Conservation (phyloP, 2,797 vertebrate genomes). For the Avahi laniger region DNA sequence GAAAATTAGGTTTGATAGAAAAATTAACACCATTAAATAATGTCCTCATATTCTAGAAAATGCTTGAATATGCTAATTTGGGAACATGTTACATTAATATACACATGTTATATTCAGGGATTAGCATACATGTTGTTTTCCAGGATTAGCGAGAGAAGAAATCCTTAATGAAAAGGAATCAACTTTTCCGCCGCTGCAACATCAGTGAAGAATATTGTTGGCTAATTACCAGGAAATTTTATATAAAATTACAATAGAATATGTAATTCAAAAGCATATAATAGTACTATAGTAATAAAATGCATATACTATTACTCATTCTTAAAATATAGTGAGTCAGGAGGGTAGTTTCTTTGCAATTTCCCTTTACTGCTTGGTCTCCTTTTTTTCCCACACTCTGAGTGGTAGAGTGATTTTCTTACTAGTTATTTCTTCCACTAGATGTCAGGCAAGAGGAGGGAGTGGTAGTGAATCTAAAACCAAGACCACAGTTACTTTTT, state of each 20-base stretch:
- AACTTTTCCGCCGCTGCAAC: background rate
- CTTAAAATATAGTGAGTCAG: background rate
- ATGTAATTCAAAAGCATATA: background rate
- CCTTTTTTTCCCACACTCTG: background rate
- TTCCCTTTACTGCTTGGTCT: background rate
- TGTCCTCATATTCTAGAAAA: background rate
- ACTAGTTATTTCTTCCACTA: constrained; percentile 23
- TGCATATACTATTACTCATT: background rate
- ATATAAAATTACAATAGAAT: background rate
- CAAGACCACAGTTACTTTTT: background rate
- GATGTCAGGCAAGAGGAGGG: constrained; percentile 58
- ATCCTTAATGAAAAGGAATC: background rate
- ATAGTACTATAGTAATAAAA: background rate
- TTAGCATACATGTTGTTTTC: background rate
- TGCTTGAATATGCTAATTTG: background rate
- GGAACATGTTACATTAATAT: background rate
- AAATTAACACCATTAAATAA: background rate
- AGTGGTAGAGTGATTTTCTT: background rate
- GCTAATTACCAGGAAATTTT: background rate
- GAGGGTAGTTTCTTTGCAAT: background rate
- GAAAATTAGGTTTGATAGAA: background rate
- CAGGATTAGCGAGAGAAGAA: background rate
- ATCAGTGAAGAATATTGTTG: background rate
- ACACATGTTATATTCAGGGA: background rate
- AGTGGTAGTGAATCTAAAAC: background rate